Percentiles rank a stretch among this genome's conserved stretches.
Evolutionary conservation across 1,140 invertebrate species (phyloP).

Genomic region (Melipona quadrifasciata): DNA sequence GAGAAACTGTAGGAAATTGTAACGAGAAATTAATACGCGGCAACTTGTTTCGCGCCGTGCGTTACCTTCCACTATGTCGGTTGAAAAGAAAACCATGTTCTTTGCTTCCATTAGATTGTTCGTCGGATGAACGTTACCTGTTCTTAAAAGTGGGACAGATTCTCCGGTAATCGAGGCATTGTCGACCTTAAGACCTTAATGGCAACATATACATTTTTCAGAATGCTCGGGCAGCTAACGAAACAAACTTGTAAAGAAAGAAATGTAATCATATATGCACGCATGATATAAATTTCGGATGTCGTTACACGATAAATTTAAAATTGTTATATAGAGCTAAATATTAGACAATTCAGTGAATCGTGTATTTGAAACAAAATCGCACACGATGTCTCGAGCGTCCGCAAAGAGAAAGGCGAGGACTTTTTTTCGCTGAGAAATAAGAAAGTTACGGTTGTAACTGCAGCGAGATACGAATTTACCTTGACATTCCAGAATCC

Average conservation of each 20-base stretch:
- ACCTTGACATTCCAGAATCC: constrained; percentile 86
- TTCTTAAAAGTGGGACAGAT: constrained; percentile 96
- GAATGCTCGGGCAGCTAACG: not conserved
- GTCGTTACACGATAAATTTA: too few relatives aligned
- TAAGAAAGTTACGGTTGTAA: constrained; percentile 66
- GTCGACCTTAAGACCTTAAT: constrained; percentile 92
- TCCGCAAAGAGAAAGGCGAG: constrained; percentile 60
- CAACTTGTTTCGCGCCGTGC: not conserved
- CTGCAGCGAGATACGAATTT: constrained; percentile 74
- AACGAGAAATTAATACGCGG: not conserved
- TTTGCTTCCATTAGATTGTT: constrained; percentile 97
- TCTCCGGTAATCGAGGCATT: constrained; percentile 97
- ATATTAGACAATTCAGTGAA: not conserved
- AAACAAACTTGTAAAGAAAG: not conserved
- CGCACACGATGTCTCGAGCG: constrained; percentile 43
- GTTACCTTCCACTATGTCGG: constrained; percentile 95
- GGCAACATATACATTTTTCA: not conserved
- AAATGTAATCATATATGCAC: not conserved
- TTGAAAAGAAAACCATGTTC: constrained; percentile 98
- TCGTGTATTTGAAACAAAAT: constrained; percentile 20
- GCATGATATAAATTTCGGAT: too few relatives aligned
- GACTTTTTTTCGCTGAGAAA: constrained; percentile 56
- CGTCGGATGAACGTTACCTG: constrained; percentile 93
- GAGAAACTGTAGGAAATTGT: not conserved
- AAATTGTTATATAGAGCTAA: not conserved